Evolutionary conservation across 1,140 invertebrate species (phyloP).

Genomic region (Ostrea edulis): DNA sequence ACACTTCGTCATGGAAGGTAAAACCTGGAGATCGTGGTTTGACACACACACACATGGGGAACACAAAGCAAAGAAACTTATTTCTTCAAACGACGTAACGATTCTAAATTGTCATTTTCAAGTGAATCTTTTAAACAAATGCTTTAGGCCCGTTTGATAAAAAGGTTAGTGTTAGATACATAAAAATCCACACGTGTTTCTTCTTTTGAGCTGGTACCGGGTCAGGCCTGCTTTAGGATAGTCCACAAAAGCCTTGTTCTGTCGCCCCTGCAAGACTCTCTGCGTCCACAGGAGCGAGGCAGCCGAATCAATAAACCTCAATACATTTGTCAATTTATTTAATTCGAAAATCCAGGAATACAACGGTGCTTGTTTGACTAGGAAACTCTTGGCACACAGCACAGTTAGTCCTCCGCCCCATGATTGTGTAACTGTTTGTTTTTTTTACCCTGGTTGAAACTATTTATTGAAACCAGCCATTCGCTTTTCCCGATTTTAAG

Average conservation of each 20-base stretch:
- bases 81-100: conserved; percentile 27
- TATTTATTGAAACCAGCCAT: conserved; percentile 30
- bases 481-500: conserved; percentile 18
- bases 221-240: neutral
- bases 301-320: conserved; percentile 6
- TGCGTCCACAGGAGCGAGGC: neutral
- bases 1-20: neutral
- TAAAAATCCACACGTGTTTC: conserved; percentile 29
- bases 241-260: conserved; percentile 19
- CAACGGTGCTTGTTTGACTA: conserved; percentile 23
- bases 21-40: neutral
- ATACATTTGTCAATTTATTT: conserved; percentile 40
- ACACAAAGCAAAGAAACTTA: conserved; percentile 2
- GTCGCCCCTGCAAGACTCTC: neutral
- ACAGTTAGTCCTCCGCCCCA: neutral
- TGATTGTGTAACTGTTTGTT: conserved; percentile 12
- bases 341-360: conserved; percentile 28
- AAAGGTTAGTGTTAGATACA: conserved; percentile 9
- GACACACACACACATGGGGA: neutral
- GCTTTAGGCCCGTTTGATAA: conserved; percentile 3
- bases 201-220: neutral
- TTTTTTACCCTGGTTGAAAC: neutral
- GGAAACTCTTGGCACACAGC: conserved; percentile 8
- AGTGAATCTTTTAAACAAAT: conserved; percentile 38
- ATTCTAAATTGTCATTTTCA: conserved; percentile 26